Conservation (phyloP, 2,888 invertebrate genomes). For the Chaitophorus viminalis region DNA sequence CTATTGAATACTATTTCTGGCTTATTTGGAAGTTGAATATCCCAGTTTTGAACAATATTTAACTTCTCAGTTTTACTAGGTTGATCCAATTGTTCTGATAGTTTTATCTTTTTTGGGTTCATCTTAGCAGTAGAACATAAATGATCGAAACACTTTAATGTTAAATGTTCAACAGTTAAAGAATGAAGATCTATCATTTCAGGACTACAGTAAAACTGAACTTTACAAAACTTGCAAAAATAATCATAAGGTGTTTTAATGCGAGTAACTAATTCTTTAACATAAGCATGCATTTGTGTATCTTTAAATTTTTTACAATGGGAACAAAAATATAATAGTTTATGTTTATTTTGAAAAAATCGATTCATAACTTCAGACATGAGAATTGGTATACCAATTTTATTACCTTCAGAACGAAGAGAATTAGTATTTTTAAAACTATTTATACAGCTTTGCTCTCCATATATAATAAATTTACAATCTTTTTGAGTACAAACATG, state of each 20-base stretch:
- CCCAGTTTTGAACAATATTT: neutral
- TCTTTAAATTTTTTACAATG: constrained; percentile 8
- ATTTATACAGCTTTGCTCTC: neutral
- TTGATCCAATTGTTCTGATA: neutral
- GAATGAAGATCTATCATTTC: constrained; percentile 44
- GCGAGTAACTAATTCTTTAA: neutral
- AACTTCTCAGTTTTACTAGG: neutral
- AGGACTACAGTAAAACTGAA: neutral
- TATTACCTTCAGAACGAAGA: neutral
- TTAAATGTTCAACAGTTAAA: constrained; percentile 43
- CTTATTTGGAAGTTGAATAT: neutral
- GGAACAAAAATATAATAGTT: constrained; percentile 27
- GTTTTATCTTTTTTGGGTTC: neutral
- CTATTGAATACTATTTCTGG: constrained; percentile 27
- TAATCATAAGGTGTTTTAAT: neutral
- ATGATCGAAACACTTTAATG: constrained; percentile 18
- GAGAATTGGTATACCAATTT: neutral
- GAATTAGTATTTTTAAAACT: neutral
- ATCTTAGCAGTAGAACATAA: neutral
- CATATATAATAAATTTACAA: constrained; percentile 16
- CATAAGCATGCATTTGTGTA: neutral
- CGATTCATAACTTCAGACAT: constrained; percentile 31
- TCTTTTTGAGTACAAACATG: neutral
- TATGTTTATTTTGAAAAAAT: neutral
- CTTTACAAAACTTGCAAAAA: constrained; percentile 37